phyloP scores from a whole-genome alignment of 2,888 invertebrate genomes.

The Siphonodentalium dalli region DNA sequence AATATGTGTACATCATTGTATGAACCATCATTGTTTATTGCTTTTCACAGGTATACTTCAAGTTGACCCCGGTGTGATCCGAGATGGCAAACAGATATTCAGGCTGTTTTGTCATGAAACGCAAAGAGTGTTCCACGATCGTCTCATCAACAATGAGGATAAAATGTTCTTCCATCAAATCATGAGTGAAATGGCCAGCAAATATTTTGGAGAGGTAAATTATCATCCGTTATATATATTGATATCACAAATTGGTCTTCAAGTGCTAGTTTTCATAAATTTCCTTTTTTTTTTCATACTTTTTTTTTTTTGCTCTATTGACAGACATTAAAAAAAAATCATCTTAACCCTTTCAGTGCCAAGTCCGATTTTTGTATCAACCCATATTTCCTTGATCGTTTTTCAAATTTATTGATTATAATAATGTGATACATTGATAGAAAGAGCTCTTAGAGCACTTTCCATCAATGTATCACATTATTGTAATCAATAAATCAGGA shows the following conservation, averaged over 20 bases:
- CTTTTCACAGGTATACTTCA: conserved; percentile 73
- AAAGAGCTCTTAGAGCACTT: too few species aligned
- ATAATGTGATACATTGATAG: too few species aligned
- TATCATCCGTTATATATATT: neutral
- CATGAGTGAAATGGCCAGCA: conserved; percentile 62
- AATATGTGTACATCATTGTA: too few species aligned
- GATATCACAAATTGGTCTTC: neutral
- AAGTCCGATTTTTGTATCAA: too few species aligned
- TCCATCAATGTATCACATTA: too few species aligned
- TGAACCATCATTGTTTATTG: too few species aligned
- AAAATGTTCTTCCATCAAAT: conserved; percentile 63
- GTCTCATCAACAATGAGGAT: conserved; percentile 64
- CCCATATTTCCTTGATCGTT: too few species aligned
- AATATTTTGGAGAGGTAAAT: conserved; percentile 63
- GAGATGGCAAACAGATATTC: conserved; percentile 61
- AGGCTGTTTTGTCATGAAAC: conserved; percentile 65
- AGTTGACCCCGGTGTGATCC: conserved; percentile 71
- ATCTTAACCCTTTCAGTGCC: too few species aligned
- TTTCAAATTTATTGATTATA: too few species aligned
- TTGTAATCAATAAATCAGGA: too few species aligned
- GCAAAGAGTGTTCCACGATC: conserved; percentile 65
- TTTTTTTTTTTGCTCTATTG: neutral
- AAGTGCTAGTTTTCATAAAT: neutral
- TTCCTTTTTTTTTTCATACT: neutral
- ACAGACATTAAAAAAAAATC: neutral